These are phyloP conservation scores for Mantis religiosa DNA, from an alignment of 2,888 invertebrate genomes.

Conservation along the genomic window DNA sequence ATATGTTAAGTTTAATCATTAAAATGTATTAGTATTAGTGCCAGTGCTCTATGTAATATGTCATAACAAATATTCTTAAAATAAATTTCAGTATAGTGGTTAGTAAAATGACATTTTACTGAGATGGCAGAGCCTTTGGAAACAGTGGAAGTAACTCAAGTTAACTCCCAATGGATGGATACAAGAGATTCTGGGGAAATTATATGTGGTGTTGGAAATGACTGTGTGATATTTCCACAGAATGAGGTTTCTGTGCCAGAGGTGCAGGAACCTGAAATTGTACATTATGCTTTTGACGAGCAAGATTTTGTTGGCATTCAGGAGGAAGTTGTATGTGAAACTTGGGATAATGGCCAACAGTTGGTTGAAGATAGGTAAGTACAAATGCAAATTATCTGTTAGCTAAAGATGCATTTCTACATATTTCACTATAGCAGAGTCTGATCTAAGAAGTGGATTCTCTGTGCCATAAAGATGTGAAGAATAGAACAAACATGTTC, in stretches of 20 bases:
- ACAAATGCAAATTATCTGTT: not conserved
- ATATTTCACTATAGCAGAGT: no score
- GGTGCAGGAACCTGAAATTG: conserved; percentile 5
- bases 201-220: conserved; percentile 48
- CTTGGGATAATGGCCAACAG: conserved; percentile 69
- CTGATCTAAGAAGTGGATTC: no score
- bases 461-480: no score
- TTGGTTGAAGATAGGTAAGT: conserved; percentile 60
- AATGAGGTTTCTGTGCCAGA: conserved; percentile 1
- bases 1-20: not conserved
- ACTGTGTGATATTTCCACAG: conserved; percentile 29
- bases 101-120: not conserved
- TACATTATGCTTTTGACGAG: conserved; percentile 42
- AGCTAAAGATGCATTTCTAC: not conserved
- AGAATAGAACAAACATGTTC: no score
- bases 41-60: not conserved
- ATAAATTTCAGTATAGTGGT: not conserved
- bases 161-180: not conserved
- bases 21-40: not conserved
- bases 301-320: conserved; percentile 50
- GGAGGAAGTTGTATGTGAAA: conserved; percentile 71
- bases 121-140: not conserved
- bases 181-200: conserved; percentile 44
- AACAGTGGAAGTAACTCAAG: not conserved
- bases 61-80: not conserved